Evolutionary conservation across 1,140 invertebrate species (phyloP), one percentile per base, ranked within the genome.

Genomic region (Phthorimaea operculella): DNA sequence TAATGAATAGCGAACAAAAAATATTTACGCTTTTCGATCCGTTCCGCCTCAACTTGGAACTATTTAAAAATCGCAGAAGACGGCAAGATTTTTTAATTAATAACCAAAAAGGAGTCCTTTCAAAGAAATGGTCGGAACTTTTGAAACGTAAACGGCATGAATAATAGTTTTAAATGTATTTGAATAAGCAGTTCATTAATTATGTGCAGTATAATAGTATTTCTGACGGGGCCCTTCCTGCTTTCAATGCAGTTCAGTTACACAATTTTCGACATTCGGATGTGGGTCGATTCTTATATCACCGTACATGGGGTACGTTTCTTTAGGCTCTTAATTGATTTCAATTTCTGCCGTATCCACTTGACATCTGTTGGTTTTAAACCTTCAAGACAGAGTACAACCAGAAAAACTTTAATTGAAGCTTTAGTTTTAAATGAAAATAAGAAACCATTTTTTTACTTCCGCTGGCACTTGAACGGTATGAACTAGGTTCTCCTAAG

Each of bases 81-180:
- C 21, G 66, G 62, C 63, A 71, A 64, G 54, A 54, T 68, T 75
- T 71, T 79, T 76, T 79, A 80, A 82, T 80, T 78, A 82, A 78
- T 77, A 76, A 68, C 66, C 65, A 55, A 72, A 47, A 75, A 79
- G 65, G 62, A 70, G 70, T 71, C 70, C 74, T 76, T 82, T 74
- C 69, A 76, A 73, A 80, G 67, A 70, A 79, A 74, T 68, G 60
- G 76, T 78, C 81, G 81, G 81, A 72, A 76, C 72, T 54, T 72
- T 79, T 78, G 67, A 84, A 81, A 84, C 72, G 68, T 83, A 83
- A 84, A 84, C 74, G 78, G 76, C 73, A 83, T 84, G 78, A 84
- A 83, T 84, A 84, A 84, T 84, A 84, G 81, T 84, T 83, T 84
- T 79, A 79, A 82, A 84, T 77, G 74, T 81, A 83, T 84, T 84